phyloP scores from a whole-genome alignment of 2,797 vertebrate genomes.

The Acomys russatus region DNA sequence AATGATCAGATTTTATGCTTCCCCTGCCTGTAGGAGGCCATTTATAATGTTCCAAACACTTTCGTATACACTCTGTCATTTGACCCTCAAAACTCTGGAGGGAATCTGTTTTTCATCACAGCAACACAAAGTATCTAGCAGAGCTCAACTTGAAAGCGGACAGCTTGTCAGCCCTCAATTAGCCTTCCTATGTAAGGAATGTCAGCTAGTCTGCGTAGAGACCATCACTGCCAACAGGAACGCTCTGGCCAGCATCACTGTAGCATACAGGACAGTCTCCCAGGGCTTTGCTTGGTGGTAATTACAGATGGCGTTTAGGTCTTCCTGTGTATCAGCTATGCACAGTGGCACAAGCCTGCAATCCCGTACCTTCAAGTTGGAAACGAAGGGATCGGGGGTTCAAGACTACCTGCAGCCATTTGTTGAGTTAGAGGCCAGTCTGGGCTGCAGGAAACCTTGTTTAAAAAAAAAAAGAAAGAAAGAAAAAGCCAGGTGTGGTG shows the following conservation, averaged over 20 bases:
- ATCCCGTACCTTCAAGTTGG: not conserved
- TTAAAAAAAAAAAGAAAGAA: not conserved
- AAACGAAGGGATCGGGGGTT: not conserved
- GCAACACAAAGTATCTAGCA: slow-evolving; percentile 56
- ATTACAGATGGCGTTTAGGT: not conserved
- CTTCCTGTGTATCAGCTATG: not conserved
- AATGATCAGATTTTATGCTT: slow-evolving; percentile 64
- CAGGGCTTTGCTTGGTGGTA: not conserved
- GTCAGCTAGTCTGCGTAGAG: not conserved
- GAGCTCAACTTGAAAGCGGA: slow-evolving; percentile 68
- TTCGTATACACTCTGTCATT: slow-evolving; percentile 67
- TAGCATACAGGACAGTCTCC: not conserved
- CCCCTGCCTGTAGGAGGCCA: slow-evolving; percentile 28
- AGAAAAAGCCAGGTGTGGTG: too few species aligned
- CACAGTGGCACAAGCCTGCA: not conserved
- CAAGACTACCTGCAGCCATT: not conserved
- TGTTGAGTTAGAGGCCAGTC: not conserved
- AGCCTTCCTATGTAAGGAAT: slow-evolving; percentile 45
- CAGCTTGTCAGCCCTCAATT: slow-evolving; percentile 65
- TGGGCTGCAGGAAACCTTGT: not conserved
- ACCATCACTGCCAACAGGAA: not conserved
- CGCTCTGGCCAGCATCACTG: not conserved
- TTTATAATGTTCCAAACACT: slow-evolving; percentile 65
- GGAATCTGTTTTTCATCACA: slow-evolving; percentile 69
- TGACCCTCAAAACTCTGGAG: slow-evolving; percentile 73